A percentile compares a stretch with the other conserved stretches of the same genome.
These are phyloP conservation scores for Aphrocallistes beatrix DNA, from an alignment of 37 sponge, comb jelly and placozoan species.

Conservation along the genomic window DNA sequence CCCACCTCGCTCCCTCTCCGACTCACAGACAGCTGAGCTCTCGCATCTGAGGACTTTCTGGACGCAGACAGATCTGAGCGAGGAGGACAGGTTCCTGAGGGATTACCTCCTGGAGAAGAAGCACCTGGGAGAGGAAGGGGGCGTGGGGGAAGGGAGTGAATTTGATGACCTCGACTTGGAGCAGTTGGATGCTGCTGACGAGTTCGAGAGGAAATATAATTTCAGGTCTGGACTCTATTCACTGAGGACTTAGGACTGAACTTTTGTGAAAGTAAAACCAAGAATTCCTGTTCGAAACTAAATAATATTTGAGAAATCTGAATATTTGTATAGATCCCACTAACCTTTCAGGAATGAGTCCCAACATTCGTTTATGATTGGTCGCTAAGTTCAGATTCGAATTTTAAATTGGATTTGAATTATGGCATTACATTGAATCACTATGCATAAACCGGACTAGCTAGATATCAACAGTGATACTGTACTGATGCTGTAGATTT, in stretches of 20 bases:
- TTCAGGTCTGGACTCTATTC: conserved; percentile 56
- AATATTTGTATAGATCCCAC: too few relatives aligned
- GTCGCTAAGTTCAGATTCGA: too few relatives aligned
- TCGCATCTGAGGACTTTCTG: conserved; percentile 42
- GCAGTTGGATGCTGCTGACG: conserved; percentile 64
- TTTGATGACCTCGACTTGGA: conserved; percentile 46
- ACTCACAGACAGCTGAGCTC: neutral
- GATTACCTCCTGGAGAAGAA: conserved; percentile 84
- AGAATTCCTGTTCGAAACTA: too few relatives aligned
- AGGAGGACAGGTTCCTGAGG: conserved; percentile 69
- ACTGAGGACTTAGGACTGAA: too few relatives aligned
- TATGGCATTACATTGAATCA: too few relatives aligned
- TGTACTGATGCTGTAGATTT: too few relatives aligned
- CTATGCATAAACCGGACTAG: neutral
- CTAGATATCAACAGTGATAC: too few relatives aligned
- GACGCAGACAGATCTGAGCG: conserved; percentile 53
- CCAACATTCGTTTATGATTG: too few relatives aligned
- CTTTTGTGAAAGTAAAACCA: too few relatives aligned
- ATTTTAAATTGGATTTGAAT: too few relatives aligned
- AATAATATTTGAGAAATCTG: too few relatives aligned
- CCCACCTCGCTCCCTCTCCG: neutral
- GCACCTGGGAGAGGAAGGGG: conserved; percentile 27
- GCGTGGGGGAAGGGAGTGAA: neutral
- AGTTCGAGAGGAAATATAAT: conserved; percentile 82
- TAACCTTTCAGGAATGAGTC: too few relatives aligned